Conservation (phyloP, 1,140 invertebrate genomes). For the Meteorus sp. region DNA sequence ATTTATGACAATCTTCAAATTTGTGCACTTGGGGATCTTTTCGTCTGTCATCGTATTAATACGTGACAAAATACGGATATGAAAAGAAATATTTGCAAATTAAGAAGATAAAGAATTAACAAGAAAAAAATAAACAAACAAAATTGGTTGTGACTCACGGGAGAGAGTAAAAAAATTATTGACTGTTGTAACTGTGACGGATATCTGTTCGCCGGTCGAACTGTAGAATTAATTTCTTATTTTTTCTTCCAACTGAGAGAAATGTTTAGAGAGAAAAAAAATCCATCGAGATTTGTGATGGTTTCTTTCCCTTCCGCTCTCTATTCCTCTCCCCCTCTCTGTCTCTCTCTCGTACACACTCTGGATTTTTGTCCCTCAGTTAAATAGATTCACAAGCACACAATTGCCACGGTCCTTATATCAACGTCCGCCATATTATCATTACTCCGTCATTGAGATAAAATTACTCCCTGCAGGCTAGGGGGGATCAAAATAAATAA, state of each 20-base stretch:
- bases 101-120: too few relatives aligned
- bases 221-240: neutral
- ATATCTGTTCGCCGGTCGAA: conserved; percentile 1
- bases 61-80: too few relatives aligned
- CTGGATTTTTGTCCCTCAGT: too few relatives aligned
- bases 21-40: neutral
- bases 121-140: neutral
- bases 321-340: too few relatives aligned
- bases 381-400: too few relatives aligned
- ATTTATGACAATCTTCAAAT: neutral
- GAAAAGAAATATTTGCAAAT: too few relatives aligned
- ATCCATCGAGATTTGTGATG: too few relatives aligned
- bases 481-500: too few relatives aligned
- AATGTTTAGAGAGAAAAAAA: too few relatives aligned
- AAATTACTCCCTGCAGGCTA: conserved; percentile 14
- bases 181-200: conserved; percentile 5
- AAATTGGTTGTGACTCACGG: conserved; percentile 27
- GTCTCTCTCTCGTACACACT: too few relatives aligned
- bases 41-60: neutral
- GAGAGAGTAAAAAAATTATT: conserved; percentile 32
- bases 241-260: neutral
- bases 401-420: neutral
- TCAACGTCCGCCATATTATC: conserved; percentile 7
- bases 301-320: neutral
- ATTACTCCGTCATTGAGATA: conserved; percentile 11